Base-by-base conservation (phyloP, 1,140 invertebrate species). In the Colletes latitarsis region DNA sequence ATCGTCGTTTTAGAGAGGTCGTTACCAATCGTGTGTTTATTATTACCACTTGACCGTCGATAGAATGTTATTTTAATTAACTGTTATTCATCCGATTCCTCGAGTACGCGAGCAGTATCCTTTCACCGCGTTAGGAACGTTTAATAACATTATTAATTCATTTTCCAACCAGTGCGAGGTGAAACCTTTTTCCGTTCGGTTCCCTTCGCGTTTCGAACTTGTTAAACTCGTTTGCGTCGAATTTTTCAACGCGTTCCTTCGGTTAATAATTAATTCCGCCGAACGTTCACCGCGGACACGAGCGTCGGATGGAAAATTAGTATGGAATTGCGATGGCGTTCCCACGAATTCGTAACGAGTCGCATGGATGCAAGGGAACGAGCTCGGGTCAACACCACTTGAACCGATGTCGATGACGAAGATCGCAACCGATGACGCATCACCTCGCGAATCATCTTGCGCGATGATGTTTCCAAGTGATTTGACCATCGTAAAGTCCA, bases 301-400 rank as follows among this genome's bases (percentile, higher is more conserved):
- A 39, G 21, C 41, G 62, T 46, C 43, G 43, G 1, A 46, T 46
- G 9, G 43, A 62, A 76, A 68, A 80, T 86, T 55, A 49, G 19
- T 74, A 86, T 53, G 53, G 52, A 75, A 86, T 87, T 68, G 46
- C 5, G 60, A 76, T 83, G 43, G 30, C 70, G 74, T 87, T 87
- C 85, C 82, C 85, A 87, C 85, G 85, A 87, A 87, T 86, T 73
- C 69, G 79, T 87, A 83, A 81, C 74, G 81, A 83, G 84, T 86
- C 77, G 71, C 84, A 71, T 81, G 70, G 77, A 86, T 87, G 70
- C 70, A 87, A 86, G 84, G 84, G 85, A 87, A 84, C 82, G 53
- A 87, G 78, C 76, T 10, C 82, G 79, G 89, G 89, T 90, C 89
- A 90, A 90, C 85, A 89, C 87, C 88, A 90, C 89, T 90, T 90